These are phyloP conservation scores for Origma solitaria DNA, from an alignment of 2,113 vertebrate species.

Conservation along the genomic window DNA sequence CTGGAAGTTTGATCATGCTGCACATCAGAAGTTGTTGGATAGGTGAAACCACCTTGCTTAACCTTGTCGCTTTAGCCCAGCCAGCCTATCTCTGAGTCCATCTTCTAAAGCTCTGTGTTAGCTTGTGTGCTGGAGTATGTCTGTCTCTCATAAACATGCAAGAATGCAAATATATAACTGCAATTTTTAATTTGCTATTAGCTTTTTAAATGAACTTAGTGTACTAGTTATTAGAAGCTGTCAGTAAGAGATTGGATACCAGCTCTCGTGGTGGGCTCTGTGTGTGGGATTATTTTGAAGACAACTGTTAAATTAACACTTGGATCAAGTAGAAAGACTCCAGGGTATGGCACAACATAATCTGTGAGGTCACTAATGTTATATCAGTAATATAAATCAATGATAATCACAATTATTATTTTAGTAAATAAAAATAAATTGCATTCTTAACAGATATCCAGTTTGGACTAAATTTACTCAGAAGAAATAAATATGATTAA, in stretches of 20 bases:
- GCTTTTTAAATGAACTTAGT: neutral
- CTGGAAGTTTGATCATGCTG: neutral
- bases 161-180: neutral
- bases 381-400: neutral
- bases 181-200: neutral
- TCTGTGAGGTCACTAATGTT: neutral
- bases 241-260: neutral
- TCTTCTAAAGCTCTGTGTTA: neutral
- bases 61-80: neutral
- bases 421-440: neutral
- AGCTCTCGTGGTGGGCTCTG: rapidly evolving
- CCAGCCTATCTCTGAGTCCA: neutral
- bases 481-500: neutral
- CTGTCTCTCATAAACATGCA: neutral
- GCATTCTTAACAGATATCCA: neutral
- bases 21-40: neutral
- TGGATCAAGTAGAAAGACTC: neutral
- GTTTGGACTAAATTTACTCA: neutral
- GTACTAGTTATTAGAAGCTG: neutral
- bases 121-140: neutral
- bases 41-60: neutral
- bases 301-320: neutral
- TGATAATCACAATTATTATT: neutral
- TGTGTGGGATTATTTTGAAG: neutral
- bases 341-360: neutral